Evolutionary conservation across 2,113 vertebrate genomes (phyloP).

Genomic region (Hippocampus comes): DNA sequence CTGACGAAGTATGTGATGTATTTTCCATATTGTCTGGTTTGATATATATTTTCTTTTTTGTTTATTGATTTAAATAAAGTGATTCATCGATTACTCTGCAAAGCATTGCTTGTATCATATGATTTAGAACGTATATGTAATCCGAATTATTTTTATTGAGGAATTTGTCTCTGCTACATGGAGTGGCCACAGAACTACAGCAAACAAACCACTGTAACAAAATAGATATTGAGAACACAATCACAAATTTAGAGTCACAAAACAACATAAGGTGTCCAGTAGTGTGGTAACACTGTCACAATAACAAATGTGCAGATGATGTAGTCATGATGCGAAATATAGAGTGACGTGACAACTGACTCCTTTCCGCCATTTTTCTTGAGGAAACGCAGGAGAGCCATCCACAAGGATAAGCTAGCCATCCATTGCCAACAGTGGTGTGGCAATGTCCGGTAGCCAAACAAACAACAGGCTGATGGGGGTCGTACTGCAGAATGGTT

Average conservation of each 20-base stretch:
- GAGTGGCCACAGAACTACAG: background rate
- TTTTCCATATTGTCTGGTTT: too few relatives aligned
- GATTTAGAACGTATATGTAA: constrained; percentile 24
- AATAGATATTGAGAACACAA: background rate
- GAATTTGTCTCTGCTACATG: background rate
- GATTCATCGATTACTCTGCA: constrained; percentile 20
- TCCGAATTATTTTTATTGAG: background rate
- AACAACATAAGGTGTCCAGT: background rate
- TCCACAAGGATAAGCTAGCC: too few relatives aligned
- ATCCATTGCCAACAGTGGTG: too few relatives aligned
- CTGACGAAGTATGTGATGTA: too few relatives aligned
- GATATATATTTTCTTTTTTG: too few relatives aligned
- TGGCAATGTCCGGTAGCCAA: too few relatives aligned
- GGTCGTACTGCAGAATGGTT: too few relatives aligned
- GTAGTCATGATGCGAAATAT: background rate
- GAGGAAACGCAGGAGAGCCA: too few relatives aligned
- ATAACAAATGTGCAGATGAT: background rate
- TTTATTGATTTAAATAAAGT: too few relatives aligned
- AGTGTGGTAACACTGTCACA: background rate
- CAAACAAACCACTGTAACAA: background rate
- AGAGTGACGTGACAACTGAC: background rate
- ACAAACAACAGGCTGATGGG: too few relatives aligned
- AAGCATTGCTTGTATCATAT: constrained; percentile 53
- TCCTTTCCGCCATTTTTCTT: too few relatives aligned
- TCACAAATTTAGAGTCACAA: background rate